Evolutionary conservation across 2,888 invertebrate species (phyloP).

Genomic region (Heliconius sara): DNA sequence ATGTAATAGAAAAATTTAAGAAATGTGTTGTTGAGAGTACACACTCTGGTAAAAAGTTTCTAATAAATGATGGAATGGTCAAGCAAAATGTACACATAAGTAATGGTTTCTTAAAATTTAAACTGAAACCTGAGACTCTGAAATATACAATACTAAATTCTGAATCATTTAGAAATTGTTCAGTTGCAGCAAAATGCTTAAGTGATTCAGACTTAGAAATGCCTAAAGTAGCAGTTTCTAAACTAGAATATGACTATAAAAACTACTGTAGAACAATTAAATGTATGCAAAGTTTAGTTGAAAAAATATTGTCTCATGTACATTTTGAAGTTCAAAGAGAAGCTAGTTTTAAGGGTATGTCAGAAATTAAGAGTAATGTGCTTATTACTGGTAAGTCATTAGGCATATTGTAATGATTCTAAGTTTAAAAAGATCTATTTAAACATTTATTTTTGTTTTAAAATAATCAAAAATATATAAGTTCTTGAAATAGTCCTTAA

Average conservation of each 20-base stretch:
- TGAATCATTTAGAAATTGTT: slow-evolving; percentile 80
- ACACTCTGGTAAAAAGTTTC: slow-evolving; percentile 75
- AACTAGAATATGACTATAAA: slow-evolving; percentile 71
- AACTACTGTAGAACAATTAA: slow-evolving; percentile 80
- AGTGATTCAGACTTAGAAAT: slow-evolving; percentile 62
- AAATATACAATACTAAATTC: slow-evolving; percentile 80
- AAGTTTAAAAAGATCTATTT: too few species aligned
- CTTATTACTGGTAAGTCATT: slow-evolving; percentile 70
- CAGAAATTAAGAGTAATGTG: slow-evolving; percentile 77
- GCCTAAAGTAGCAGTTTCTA: slow-evolving; percentile 58
- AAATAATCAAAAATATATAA: too few species aligned
- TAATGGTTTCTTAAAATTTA: slow-evolving; percentile 70
- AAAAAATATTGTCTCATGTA: slow-evolving; percentile 66
- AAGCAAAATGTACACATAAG: slow-evolving; percentile 74
- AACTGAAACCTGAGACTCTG: slow-evolving; percentile 73
- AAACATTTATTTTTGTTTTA: too few species aligned
- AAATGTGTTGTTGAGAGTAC: slow-evolving; percentile 78
- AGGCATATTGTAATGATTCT: background rate
- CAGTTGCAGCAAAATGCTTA: slow-evolving; percentile 71
- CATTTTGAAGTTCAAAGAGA: slow-evolving; percentile 76
- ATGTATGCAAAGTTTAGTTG: slow-evolving; percentile 73
- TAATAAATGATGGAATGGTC: slow-evolving; percentile 82
- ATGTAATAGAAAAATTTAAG: slow-evolving; percentile 78
- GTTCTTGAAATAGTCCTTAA: too few species aligned
- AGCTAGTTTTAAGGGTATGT: slow-evolving; percentile 69